Conservation (phyloP, 1,140 invertebrate genomes). For the silkworm (Bombyx mori) region ASM3026992v2 NC_085117.1:258501-259000, state of each 20-base stretch:
- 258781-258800: constrained; percentile 35
- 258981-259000: no score
- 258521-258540: constrained; percentile 9
- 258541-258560: constrained; percentile 17
- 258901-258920: not conserved
- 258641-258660: constrained; percentile 20
- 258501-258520: not conserved
- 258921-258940: no score
- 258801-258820: constrained; percentile 17
- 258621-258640: constrained; percentile 11
- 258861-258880: no score
- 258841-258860: no score
- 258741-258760: constrained; percentile 41
- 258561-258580: constrained; percentile 18
- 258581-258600: constrained; percentile 17
- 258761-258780: constrained; percentile 25
- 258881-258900: not conserved
- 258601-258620: constrained; percentile 25
- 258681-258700: constrained; percentile 58
- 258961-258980: no score
- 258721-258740: constrained; percentile 42
- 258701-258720: constrained; percentile 58
- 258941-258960: no score
- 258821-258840: no score
- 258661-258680: constrained; percentile 59